Conservation (phyloP, 1,140 invertebrate species). For the Saccostrea glomerata region DNA sequence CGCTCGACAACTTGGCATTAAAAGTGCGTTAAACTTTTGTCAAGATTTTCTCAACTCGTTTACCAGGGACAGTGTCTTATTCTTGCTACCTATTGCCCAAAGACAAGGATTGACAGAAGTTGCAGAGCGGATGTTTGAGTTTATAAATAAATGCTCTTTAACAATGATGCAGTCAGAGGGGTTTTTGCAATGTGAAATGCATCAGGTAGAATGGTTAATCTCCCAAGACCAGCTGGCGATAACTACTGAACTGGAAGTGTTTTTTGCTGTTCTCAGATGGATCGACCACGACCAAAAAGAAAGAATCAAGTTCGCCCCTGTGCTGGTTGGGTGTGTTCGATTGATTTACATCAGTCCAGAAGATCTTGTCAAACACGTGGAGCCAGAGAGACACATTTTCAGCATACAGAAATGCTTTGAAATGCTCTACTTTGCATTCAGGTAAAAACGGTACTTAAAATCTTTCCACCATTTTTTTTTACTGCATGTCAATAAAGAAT, state of each 20-base stretch:
- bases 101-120: slow-evolving; percentile 62
- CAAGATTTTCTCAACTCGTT: slow-evolving; percentile 49
- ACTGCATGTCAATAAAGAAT: too few relatives aligned
- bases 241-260: slow-evolving; percentile 59
- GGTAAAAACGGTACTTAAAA: slow-evolving; percentile 37
- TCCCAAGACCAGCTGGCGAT: slow-evolving; percentile 56
- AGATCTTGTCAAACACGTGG: slow-evolving; percentile 59
- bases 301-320: slow-evolving; percentile 47
- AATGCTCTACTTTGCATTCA: slow-evolving; percentile 59
- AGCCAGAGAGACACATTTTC: slow-evolving; percentile 54
- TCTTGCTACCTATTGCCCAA: slow-evolving; percentile 52
- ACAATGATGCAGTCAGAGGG: slow-evolving; percentile 46
- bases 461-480: too few relatives aligned
- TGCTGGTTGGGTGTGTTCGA: slow-evolving; percentile 54
- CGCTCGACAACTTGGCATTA: slow-evolving; percentile 51
- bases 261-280: slow-evolving; percentile 57
- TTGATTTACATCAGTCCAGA: slow-evolving; percentile 58
- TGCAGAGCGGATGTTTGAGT: slow-evolving; percentile 48
- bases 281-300: slow-evolving; percentile 60
- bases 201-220: slow-evolving; percentile 50
- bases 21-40: slow-evolving; percentile 44
- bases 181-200: slow-evolving; percentile 46
- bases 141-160: slow-evolving; percentile 52
- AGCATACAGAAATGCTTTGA: slow-evolving; percentile 51
- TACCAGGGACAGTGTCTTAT: slow-evolving; percentile 52